These are phyloP conservation scores for Podarcis cretensis DNA, from an alignment of 2,113 vertebrate species.

Conservation along the genomic window DNA sequence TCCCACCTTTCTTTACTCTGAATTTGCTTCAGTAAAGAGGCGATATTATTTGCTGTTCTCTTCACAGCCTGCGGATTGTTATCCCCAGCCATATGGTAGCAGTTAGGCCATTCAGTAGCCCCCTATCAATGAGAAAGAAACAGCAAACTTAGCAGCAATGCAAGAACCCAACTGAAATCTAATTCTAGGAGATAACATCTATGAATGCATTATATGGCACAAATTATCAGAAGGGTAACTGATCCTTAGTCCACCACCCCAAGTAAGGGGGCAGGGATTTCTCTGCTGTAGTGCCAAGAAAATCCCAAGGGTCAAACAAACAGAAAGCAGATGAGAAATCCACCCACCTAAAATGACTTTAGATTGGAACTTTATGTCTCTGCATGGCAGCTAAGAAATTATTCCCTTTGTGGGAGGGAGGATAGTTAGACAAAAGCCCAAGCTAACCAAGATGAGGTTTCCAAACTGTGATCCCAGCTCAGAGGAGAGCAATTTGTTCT, in stretches of 20 bases:
- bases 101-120: constrained; percentile 86
- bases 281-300: neutral
- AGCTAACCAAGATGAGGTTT: neutral
- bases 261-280: no score
- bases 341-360: no score
- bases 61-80: constrained; percentile 92
- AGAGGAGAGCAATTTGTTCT: neutral
- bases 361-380: neutral
- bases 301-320: neutral
- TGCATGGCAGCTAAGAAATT: neutral
- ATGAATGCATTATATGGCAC: neutral
- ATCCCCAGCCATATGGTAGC: constrained; percentile 93
- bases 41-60: constrained; percentile 91
- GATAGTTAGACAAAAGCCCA: neutral
- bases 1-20: constrained; percentile 81
- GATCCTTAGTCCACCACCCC: neutral
- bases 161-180: neutral
- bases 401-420: neutral
- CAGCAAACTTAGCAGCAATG: neutral
- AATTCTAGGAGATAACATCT: neutral
- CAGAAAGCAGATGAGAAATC: neutral
- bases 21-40: constrained; percentile 86
- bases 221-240: neutral
- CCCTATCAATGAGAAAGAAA: constrained; percentile 77
- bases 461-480: neutral